These are phyloP conservation scores for Gephyroberyx darwinii DNA, from an alignment of 2,797 vertebrate species.

Conservation along the genomic window DNA sequence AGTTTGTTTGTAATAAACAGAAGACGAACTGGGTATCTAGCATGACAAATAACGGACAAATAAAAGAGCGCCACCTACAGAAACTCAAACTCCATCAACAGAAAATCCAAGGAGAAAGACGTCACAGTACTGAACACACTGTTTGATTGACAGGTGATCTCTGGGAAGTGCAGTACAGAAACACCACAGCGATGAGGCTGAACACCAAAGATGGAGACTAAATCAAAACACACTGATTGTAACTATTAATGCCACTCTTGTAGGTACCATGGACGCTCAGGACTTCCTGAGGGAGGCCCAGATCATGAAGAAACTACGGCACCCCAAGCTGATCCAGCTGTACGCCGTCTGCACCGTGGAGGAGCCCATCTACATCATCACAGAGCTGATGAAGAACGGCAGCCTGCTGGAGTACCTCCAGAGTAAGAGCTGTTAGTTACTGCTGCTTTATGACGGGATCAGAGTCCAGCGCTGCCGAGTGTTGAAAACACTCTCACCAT, in stretches of 20 bases:
- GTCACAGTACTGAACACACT: too few relatives aligned
- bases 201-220: too few relatives aligned
- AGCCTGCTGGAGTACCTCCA: conserved; percentile 92
- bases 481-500: background rate
- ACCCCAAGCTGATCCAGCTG: conserved; percentile 94
- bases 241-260: conserved; percentile 55
- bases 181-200: too few relatives aligned
- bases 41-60: too few relatives aligned
- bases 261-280: conserved; percentile 91
- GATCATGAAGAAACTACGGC: conserved; percentile 94
- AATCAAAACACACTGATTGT: conserved; percentile 18
- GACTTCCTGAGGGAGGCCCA: conserved; percentile 96
- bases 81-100: too few relatives aligned
- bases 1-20: too few relatives aligned
- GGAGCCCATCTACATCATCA: conserved; percentile 98
- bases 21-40: too few relatives aligned
- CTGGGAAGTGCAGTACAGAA: too few relatives aligned
- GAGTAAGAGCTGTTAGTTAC: conserved; percentile 82
- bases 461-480: conserved; percentile 17
- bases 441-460: conserved; percentile 7
- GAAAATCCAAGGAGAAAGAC: too few relatives aligned
- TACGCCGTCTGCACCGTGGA: conserved; percentile 95
- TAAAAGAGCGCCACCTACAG: too few relatives aligned
- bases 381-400: conserved; percentile 95
- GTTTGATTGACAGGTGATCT: too few relatives aligned